Percentiles rank a stretch among this genome's conserved stretches.
Evolutionary conservation across 2,888 invertebrate genomes (phyloP).

Genomic region (Thera obeliscata): DNA sequence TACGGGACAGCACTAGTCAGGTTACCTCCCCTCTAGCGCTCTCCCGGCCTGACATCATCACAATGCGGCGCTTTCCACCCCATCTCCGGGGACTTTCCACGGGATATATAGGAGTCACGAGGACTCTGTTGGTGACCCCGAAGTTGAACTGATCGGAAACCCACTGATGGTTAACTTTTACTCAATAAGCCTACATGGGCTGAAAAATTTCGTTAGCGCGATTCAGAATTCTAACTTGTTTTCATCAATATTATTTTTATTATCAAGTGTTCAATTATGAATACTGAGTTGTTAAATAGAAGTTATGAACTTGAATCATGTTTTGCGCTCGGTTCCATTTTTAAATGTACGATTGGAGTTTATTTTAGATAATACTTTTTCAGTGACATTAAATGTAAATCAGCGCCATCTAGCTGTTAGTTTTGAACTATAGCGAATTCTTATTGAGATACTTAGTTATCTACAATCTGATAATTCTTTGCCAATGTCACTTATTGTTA

Average conservation of each 20-base stretch:
- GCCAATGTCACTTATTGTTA: too few relatives aligned
- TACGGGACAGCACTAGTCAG: constrained; percentile 61
- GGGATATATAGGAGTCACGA: constrained; percentile 69
- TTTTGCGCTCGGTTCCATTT: constrained; percentile 24
- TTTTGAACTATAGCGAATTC: constrained; percentile 1
- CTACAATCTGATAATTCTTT: too few relatives aligned
- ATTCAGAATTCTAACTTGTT: constrained; percentile 44
- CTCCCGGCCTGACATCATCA: constrained; percentile 64
- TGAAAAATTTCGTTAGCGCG: constrained; percentile 59
- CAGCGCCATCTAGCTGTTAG: constrained; percentile 22
- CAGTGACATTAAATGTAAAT: background rate
- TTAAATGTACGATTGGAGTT: background rate
- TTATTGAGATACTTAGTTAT: background rate
- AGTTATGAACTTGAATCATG: background rate
- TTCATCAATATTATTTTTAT: constrained; percentile 4
- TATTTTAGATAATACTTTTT: background rate
- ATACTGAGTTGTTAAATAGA: background rate
- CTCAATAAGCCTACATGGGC: background rate
- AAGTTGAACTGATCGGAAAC: constrained; percentile 77
- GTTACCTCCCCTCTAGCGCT: constrained; percentile 70
- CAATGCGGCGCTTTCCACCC: constrained; percentile 78
- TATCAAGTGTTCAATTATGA: background rate
- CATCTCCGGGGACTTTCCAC: constrained; percentile 85
- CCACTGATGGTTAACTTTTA: constrained; percentile 24
- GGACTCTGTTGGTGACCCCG: constrained; percentile 77